Percentiles rank a stretch among this genome's conserved stretches.
Evolutionary conservation across 2,888 invertebrate genomes (phyloP).

Genomic region (Drosophila picticornis): DNA sequence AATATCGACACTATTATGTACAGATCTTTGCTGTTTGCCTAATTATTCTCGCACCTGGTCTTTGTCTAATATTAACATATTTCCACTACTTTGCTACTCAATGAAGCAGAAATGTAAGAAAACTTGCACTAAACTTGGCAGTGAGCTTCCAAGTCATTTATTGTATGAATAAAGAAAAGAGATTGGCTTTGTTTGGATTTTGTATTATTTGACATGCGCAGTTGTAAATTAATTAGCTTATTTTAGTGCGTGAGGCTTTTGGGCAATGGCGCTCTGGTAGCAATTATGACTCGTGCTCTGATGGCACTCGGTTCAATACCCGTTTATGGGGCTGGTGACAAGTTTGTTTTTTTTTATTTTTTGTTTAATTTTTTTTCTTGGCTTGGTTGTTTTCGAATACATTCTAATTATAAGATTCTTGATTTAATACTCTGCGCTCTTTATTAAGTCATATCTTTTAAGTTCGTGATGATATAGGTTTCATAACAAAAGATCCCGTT

Average conservation of each 20-base stretch:
- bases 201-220: not conserved
- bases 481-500: not conserved
- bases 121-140: not conserved
- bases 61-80: not conserved
- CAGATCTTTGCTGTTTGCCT: not conserved
- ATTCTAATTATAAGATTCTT: not conserved
- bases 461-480: not conserved
- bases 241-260: fast-evolving
- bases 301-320: not conserved
- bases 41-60: not conserved
- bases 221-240: not conserved
- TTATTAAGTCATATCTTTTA: not conserved
- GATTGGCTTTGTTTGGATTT: not conserved
- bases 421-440: not conserved
- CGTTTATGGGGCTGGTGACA: too few species aligned
- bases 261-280: not conserved
- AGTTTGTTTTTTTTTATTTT: not conserved
- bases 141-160: not conserved
- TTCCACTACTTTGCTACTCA: not conserved
- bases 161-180: not conserved
- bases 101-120: not conserved
- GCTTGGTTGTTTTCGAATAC: not conserved
- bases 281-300: not conserved
- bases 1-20: not conserved
- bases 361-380: too few species aligned